phyloP scores from a whole-genome alignment of 37 sponge, comb jelly and placozoan genomes.

The Oopsacas minuta region DNA sequence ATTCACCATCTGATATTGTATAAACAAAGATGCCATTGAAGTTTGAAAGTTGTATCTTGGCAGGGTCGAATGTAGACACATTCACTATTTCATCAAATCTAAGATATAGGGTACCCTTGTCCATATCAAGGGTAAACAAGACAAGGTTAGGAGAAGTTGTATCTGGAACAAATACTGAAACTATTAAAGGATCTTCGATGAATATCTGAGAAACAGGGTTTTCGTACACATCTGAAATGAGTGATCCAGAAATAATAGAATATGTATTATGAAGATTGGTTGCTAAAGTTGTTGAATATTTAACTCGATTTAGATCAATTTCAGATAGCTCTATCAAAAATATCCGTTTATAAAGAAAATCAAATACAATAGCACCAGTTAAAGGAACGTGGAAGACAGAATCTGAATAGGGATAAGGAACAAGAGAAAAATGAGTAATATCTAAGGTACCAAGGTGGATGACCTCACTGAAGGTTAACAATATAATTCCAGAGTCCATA shows the following conservation, averaged over 20 bases:
- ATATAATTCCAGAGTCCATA: conserved; percentile 49
- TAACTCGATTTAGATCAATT: conserved; percentile 60
- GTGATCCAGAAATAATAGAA: background rate
- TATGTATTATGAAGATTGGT: conserved; percentile 46
- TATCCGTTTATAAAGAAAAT: conserved; percentile 29
- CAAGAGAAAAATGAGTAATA: conserved; percentile 41
- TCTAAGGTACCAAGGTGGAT: conserved; percentile 41
- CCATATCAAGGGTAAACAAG: conserved; percentile 48
- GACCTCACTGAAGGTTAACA: conserved; percentile 75
- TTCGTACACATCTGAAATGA: background rate
- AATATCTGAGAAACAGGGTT: conserved; percentile 22
- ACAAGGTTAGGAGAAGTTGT: conserved; percentile 34
- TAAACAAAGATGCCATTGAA: background rate
- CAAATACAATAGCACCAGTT: conserved; percentile 25
- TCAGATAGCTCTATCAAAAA: conserved; percentile 37
- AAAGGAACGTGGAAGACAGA: conserved; percentile 23
- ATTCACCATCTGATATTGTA: background rate
- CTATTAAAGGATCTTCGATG: conserved; percentile 31
- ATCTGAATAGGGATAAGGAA: background rate
- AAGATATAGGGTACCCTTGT: conserved; percentile 34
- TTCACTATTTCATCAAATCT: conserved; percentile 83
- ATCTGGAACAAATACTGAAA: conserved; percentile 37
- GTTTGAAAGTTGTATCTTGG: background rate
- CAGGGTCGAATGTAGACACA: conserved; percentile 17
- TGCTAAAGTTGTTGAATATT: conserved; percentile 56